Percentiles rank a stretch among this genome's conserved stretches.
phyloP scores from a whole-genome alignment of 2,888 invertebrate species.

The Drosophila nigricruria region DNA sequence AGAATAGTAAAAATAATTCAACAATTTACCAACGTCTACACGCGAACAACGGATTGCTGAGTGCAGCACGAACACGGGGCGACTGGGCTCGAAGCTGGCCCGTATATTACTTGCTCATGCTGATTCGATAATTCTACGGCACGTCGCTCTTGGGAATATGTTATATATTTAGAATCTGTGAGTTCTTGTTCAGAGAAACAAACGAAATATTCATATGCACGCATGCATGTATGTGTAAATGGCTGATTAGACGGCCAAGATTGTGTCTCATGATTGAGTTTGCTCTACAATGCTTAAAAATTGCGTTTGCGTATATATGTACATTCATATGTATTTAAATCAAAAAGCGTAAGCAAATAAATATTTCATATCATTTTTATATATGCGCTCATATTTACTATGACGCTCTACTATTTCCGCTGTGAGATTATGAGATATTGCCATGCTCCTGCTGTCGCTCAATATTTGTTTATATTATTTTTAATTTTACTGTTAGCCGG shows the following conservation, averaged over 20 bases:
- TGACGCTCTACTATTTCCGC: background rate
- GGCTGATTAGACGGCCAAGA: slow-evolving; percentile 29
- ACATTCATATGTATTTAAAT: background rate
- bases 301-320: background rate
- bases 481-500: slow-evolving; percentile 5
- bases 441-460: background rate
- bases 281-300: slow-evolving; percentile 19
- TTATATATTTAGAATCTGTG: slow-evolving; percentile 60
- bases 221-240: slow-evolving; percentile 22
- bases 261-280: slow-evolving; percentile 33
- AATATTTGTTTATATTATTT: slow-evolving; percentile 2
- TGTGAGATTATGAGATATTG: background rate
- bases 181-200: slow-evolving; percentile 27
- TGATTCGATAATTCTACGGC: slow-evolving; percentile 42
- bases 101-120: slow-evolving; percentile 69
- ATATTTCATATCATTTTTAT: background rate
- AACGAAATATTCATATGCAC: slow-evolving; percentile 21
- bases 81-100: slow-evolving; percentile 68
- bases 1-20: slow-evolving; percentile 33
- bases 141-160: slow-evolving; percentile 45
- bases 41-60: slow-evolving; percentile 70
- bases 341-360: background rate
- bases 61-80: slow-evolving; percentile 78
- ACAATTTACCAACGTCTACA: slow-evolving; percentile 66
- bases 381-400: background rate